phyloP scores from a whole-genome alignment of 2,797 vertebrate species.

The Lithobates pipiens region DNA sequence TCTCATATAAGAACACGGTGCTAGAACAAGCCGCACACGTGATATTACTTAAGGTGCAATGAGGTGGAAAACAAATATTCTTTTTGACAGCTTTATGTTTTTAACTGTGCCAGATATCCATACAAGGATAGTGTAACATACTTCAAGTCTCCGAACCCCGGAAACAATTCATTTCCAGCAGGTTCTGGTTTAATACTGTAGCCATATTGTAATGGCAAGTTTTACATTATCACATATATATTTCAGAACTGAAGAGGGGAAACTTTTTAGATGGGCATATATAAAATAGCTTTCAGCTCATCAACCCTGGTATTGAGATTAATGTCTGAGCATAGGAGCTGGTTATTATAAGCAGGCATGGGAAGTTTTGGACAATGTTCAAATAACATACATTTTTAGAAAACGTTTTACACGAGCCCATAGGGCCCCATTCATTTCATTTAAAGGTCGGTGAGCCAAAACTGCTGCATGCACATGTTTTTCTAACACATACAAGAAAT shows the following conservation, averaged over 20 bases:
- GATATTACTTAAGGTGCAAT: conserved; percentile 20
- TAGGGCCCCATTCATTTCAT: too few species aligned
- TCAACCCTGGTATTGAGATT: background rate
- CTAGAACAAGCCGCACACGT: background rate
- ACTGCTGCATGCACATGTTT: too few species aligned
- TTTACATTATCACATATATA: background rate
- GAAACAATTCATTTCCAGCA: background rate
- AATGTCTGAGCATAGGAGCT: background rate
- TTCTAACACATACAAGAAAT: too few species aligned
- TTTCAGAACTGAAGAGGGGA: background rate
- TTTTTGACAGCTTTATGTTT: conserved; percentile 44
- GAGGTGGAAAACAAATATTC: conserved; percentile 36
- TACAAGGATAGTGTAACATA: conserved; percentile 17
- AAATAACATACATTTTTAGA: background rate
- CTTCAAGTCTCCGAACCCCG: background rate
- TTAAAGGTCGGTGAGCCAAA: too few species aligned
- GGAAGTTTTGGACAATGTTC: background rate
- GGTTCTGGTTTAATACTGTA: background rate
- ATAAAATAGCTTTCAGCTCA: background rate
- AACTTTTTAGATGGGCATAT: background rate
- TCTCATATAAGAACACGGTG: background rate
- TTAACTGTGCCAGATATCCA: conserved; percentile 22
- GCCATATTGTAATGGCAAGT: background rate
- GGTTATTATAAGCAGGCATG: background rate
- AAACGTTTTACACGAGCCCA: too few species aligned